Base-by-base conservation (phyloP, 2,113 vertebrate species). In the Ptychochromis oligacanthus region DNA sequence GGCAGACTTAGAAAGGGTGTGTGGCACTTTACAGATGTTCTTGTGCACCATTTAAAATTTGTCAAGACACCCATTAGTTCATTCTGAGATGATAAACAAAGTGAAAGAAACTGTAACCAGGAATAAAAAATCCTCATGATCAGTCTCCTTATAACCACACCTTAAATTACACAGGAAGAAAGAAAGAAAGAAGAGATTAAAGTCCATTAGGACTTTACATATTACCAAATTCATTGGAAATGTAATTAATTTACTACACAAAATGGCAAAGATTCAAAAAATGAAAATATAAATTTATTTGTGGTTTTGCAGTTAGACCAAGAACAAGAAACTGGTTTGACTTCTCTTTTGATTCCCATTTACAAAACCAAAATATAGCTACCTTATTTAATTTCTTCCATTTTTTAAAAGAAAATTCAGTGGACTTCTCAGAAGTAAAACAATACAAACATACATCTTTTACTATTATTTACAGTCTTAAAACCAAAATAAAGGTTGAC, bases 21-120 rank as follows among this genome's bases (percentile, higher is more conserved):
- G 3, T 83, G 88, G 83, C 93, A 92, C 90, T 92, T 92, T 91
- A 88, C 89, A 93, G 89, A 91, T 92, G 92, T 89, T 90, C 81
- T 22, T 12, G 22, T 77, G 55, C 76, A 80, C 59, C 55, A 59
- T 83, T 86, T 67, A 65, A 88, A 89, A 91, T 84, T 78, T 89
- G 83, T 75, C 85, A 61, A 76, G 82, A 83, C 81, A 85, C 26
- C 76, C 65, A 87, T 86, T 89, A 85, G 40, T 62, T 83, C 34
- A 22, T 80, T 79, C 77, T 86, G 64, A 85, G 57, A 90, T 87
- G 83, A 85, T 72, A 87, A 20, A 38, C 34, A 61, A 75, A 84
- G 83, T 75, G 75, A 56, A 65, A 77, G 26, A 74, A 81, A 61
- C 24, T 57, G 34, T 49, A 81, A 22, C 11, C 1, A 18, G 26